Base-by-base conservation (phyloP, 1,140 invertebrate species). In the Drosophila repleta region DNA sequence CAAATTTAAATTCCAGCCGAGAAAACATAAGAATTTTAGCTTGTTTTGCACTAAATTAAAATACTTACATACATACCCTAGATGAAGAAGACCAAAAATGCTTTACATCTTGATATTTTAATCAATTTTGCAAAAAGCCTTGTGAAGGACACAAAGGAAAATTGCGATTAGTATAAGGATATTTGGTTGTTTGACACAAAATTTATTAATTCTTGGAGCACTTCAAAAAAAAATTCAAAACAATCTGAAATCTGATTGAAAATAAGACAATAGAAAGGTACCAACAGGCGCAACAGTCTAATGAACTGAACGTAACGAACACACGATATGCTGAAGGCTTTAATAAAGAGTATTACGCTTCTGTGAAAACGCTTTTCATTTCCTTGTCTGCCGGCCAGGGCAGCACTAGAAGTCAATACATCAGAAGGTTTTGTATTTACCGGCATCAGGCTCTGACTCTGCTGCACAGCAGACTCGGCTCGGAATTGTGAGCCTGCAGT, bases 341-440 rank as follows among this genome's bases (percentile, higher is more conserved):
- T 7, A 5, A 17, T 21, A 13, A 8, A 24, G 39, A 17, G 15
- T 45, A 26, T 57, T 45, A 10, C 13, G 18, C 20, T 43, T 26
- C 21, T 43, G 24, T 43, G 52, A 15, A 41, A 75, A 51, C 61
- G 61, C 39, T 57, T 62, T 62, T 72, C 57, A 69, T 69, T 69
- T 62, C 69, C 76, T 70, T 79, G 39, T 17, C 58, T 45, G n/a
- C 3, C 18, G 32, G 18, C 32, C 10, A 15, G 29, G 29, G 17
- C 29, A 60, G 21, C 62, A 39, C 39, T 55, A 35, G 58, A 29
- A 29, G 29, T 29, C 29, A 53, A 80, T 76, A 71, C 61, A 79
- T 26, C 51, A 56, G 8, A 26, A 26, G 39, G 55, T 13, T 11
- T 21, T 26, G 15, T 45, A 10, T 26, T 18, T 45, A 26, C 39